Evolutionary conservation across 2,888 invertebrate genomes (phyloP), one percentile per base, ranked within the genome.

Genomic region (Diadromus collaris): DNA sequence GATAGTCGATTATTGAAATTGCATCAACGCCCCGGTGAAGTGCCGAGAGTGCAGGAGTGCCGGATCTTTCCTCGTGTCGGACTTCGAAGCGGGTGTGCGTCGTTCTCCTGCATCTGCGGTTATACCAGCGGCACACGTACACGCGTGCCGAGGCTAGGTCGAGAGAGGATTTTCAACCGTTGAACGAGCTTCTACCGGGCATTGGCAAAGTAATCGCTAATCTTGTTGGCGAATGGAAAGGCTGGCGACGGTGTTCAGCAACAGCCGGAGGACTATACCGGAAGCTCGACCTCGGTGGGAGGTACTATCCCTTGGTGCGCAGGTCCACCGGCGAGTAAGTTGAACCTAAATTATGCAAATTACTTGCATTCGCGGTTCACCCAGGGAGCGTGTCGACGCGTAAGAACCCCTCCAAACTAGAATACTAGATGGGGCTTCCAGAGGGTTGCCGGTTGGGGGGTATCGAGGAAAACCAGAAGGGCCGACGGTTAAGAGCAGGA

Each of bases 271-370:
- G 21, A 24, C 24, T 44, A 41, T 64, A 75, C n/a, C 46, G 64
- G 29, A 54, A 69, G n/a, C 41, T 67, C 13, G 64, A 44, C 60
- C 44, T 60, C 56, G 61, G 32, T 10, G 44, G 13, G 67, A 54
- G 34, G 16, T 0, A 19, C 21, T 9, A 51, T 19, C 29, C 29
- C 29, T n/a, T n/a, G 10, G 67, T 27, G 51, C 60, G 48, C 63
- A 41, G 54, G 38, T 76, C 54, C 38, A 6, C 68, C 41, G 54
- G 65, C 76, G 81, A 81, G 84, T 83, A 86, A 87, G 83, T 86
- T 86, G 82, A 82, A 85, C 82, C 72, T 82, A 71, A 86, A 86
- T 86, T 85, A 85, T 85, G 83, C 76, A 84, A 84, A 86, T 82
- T 79, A 83, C 83, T 85, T 82, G 82, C 84, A 84, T 84, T 84